These are phyloP conservation scores for Dicranocentrus wangi DNA, from an alignment of 2,888 invertebrate species.

Conservation along the genomic window DNA sequence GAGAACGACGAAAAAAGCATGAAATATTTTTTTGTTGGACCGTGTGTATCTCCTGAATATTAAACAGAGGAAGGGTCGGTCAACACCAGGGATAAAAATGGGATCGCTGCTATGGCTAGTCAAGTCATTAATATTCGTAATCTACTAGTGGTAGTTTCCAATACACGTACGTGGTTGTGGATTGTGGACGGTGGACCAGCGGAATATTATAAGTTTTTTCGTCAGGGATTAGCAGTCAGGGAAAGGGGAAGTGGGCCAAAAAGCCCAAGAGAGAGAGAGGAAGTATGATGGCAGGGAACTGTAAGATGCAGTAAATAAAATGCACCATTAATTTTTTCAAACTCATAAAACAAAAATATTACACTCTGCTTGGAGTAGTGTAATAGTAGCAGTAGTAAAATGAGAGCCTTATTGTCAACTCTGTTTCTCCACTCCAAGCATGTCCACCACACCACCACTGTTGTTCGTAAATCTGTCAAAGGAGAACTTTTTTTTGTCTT, in stretches of 20 bases:
- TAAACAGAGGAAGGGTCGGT: too few species aligned
- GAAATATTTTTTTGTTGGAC: too few species aligned
- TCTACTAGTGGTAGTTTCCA: not conserved
- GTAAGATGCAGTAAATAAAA: slow-evolving; percentile 24
- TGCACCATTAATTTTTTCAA: slow-evolving; percentile 38
- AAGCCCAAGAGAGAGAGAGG: slow-evolving; percentile 1
- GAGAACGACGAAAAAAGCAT: too few species aligned
- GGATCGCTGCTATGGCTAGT: too few species aligned
- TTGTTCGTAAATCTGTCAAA: slow-evolving; percentile 2
- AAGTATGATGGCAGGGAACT: not conserved
- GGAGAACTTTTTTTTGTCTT: not conserved
- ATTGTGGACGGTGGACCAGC: not conserved
- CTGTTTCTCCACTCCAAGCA: too few species aligned
- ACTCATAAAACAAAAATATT: slow-evolving; percentile 43
- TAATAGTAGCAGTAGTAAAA: too few species aligned
- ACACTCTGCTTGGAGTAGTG: slow-evolving; percentile 8
- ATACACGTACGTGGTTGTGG: not conserved
- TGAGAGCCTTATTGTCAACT: too few species aligned
- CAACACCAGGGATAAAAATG: too few species aligned
- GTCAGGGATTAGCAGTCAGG: not conserved
- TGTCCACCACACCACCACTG: too few species aligned
- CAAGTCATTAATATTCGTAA: too few species aligned
- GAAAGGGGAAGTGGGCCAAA: not conserved
- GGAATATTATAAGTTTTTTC: too few species aligned
- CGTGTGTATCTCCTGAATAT: too few species aligned